Percentiles rank a stretch among this genome's conserved stretches.
phyloP scores from a whole-genome alignment of 2,113 vertebrate genomes.

The Thomomys bottae region DNA sequence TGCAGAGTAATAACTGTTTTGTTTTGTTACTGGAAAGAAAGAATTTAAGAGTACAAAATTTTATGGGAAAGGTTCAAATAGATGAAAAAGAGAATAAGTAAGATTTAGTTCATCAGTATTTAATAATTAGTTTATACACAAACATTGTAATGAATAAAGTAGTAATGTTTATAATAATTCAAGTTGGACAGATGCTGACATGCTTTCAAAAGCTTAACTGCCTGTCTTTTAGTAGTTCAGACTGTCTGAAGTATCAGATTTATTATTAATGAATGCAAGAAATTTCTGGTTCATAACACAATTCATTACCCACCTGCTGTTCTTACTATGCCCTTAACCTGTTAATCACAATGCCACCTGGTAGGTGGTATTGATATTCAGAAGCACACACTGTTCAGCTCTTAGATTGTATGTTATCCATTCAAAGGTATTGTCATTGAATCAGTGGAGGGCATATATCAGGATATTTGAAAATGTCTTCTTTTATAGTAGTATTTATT shows the following conservation, averaged over 20 bases:
- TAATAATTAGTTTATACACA: not conserved
- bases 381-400: conserved; percentile 18
- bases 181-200: conserved; percentile 1
- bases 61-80: no score
- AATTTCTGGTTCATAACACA: conserved; percentile 53
- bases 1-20: no score
- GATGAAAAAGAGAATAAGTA: not conserved
- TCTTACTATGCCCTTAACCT: conserved; percentile 26
- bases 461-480: not conserved
- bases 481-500: not conserved
- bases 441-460: not conserved
- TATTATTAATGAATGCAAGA: conserved; percentile 45
- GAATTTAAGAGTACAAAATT: no score
- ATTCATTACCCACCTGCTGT: conserved; percentile 53
- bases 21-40: no score
- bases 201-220: not conserved
- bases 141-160: conserved; percentile 5
- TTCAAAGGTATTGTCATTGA: not conserved
- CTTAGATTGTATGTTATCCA: not conserved
- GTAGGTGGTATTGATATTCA: conserved; percentile 35
- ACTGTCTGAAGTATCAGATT: not conserved
- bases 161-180: not conserved
- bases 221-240: not conserved
- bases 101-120: not conserved
- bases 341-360: conserved; percentile 44